Evolutionary conservation across 2,113 vertebrate genomes (phyloP).

Genomic region (Lasiurus borealis): DNA sequence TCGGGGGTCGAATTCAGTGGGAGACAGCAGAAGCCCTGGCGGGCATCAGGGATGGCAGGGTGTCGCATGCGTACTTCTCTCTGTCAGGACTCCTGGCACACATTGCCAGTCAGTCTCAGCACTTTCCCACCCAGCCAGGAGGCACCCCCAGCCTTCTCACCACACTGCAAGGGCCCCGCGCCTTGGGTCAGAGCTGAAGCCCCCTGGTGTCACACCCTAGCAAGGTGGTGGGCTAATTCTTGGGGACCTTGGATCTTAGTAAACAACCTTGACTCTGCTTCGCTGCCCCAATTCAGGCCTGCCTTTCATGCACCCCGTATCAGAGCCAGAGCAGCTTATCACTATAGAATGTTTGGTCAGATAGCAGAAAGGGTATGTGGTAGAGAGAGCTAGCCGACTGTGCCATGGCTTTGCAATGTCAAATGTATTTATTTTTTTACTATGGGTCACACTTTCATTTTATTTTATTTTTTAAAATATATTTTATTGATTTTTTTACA

Average conservation of each 20-base stretch:
- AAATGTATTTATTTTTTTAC: too few relatives aligned
- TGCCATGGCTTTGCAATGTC: not conserved
- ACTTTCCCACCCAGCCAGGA: not conserved
- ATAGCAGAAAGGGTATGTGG: not conserved
- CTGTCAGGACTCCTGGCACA: not conserved
- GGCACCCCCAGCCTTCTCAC: not conserved
- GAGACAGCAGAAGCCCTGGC: not conserved
- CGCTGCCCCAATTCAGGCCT: not conserved
- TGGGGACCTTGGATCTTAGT: not conserved
- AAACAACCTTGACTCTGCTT: not conserved
- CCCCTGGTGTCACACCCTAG: not conserved
- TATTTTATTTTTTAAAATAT: too few relatives aligned
- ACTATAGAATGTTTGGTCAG: not conserved
- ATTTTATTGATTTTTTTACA: too few relatives aligned
- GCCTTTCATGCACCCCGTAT: not conserved
- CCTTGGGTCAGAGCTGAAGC: not conserved
- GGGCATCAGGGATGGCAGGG: not conserved
- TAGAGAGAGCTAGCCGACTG: not conserved
- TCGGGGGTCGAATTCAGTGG: not conserved
- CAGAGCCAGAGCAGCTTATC: not conserved
- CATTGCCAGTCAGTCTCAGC: not conserved
- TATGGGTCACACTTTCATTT: too few relatives aligned
- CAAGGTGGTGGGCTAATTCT: not conserved
- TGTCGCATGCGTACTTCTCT: fast-evolving
- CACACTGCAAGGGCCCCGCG: not conserved